Evolutionary conservation across 2,888 invertebrate genomes (phyloP).

Genomic region (Craniophora ligustri): DNA sequence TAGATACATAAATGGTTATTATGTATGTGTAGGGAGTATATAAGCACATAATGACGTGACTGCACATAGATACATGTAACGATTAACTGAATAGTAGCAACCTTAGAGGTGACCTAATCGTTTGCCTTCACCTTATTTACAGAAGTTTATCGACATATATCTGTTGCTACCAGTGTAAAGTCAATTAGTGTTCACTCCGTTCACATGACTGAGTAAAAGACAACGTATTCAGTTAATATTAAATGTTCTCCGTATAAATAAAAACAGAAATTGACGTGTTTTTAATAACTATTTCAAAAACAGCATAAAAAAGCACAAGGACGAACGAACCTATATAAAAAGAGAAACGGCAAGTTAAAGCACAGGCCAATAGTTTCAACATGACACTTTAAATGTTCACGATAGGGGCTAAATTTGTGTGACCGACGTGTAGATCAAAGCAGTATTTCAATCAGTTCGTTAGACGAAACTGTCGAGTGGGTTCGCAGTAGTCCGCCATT

Average conservation of each 20-base stretch:
- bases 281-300: slow-evolving; percentile 3
- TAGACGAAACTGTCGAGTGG: slow-evolving; percentile 76
- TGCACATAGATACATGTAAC: slow-evolving; percentile 37
- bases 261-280: not conserved
- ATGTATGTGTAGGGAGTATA: not conserved
- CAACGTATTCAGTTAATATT: not conserved
- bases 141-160: slow-evolving; percentile 53
- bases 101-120: slow-evolving; percentile 70
- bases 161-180: slow-evolving; percentile 20
- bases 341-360: slow-evolving; percentile 51
- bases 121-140: slow-evolving; percentile 72
- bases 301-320: slow-evolving; percentile 38
- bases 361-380: slow-evolving; percentile 22
- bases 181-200: slow-evolving; percentile 10
- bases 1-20: not conserved
- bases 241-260: not conserved
- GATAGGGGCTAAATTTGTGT: slow-evolving; percentile 53
- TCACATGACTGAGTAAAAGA: slow-evolving; percentile 4
- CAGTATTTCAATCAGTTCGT: slow-evolving; percentile 84
- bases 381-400: slow-evolving; percentile 33
- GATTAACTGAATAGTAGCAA: slow-evolving; percentile 40
- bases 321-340: slow-evolving; percentile 50
- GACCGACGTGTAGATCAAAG: slow-evolving; percentile 71
- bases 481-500: slow-evolving; percentile 83
- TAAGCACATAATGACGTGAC: slow-evolving; percentile 52